Evolutionary conservation across 2,113 vertebrate species (phyloP).

Genomic region (Tyrannus savana): DNA sequence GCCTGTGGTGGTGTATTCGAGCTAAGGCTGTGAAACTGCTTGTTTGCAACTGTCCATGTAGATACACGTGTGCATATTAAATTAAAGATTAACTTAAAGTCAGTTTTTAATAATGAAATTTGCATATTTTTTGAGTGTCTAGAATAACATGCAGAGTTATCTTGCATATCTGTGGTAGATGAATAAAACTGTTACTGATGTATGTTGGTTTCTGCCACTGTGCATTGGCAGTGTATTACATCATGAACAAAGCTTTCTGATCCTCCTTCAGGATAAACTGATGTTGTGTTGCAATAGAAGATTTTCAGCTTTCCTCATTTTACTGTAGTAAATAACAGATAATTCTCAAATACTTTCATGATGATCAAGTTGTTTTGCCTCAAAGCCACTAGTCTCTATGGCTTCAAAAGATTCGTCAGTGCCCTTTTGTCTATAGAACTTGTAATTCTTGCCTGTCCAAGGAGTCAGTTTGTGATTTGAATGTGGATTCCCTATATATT

Average conservation of each 20-base stretch:
- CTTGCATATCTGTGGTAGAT: background rate
- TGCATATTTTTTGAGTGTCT: background rate
- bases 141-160: background rate
- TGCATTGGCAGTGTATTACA: background rate
- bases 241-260: background rate
- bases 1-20: background rate
- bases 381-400: background rate
- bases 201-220: background rate
- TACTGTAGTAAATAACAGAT: background rate
- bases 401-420: background rate
- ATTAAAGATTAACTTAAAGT: background rate
- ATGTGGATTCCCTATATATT: background rate
- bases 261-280: background rate
- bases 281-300: background rate
- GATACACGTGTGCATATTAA: background rate
- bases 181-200: background rate
- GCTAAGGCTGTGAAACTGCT: background rate
- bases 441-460: background rate
- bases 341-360: background rate
- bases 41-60: background rate
- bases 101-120: background rate
- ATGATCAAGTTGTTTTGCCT: background rate
- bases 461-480: background rate
- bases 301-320: background rate
- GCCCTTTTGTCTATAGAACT: background rate